Evolutionary conservation across 2,888 invertebrate genomes (phyloP).

Genomic region (Cepaea hortensis): DNA sequence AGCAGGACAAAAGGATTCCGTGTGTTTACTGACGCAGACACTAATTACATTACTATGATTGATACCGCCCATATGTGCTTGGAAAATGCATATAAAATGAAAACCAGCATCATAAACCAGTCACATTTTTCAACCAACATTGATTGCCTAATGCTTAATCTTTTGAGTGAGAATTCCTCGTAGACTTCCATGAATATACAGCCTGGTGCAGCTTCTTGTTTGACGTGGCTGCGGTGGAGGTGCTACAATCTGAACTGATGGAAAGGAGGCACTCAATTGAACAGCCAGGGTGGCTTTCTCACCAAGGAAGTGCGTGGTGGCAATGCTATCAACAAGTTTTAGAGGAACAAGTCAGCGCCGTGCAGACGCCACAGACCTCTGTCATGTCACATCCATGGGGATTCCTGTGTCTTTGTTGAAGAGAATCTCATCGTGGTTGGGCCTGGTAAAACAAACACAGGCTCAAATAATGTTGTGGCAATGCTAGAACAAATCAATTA

Average conservation of each 20-base stretch:
- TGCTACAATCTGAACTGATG: constrained; percentile 13
- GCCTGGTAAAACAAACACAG: constrained; percentile 57
- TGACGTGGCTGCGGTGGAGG: background rate
- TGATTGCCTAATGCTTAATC: background rate
- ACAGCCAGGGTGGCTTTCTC: background rate
- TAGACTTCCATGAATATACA: background rate
- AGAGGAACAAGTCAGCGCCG: constrained; percentile 36
- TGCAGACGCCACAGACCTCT: constrained; percentile 37
- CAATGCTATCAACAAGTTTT: background rate
- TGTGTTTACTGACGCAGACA: no score
- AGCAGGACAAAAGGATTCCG: no score
- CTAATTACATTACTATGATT: no score
- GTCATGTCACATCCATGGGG: constrained; percentile 72
- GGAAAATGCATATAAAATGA: no score
- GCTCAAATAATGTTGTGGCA: background rate
- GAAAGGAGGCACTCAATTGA: background rate
- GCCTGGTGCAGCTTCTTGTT: constrained; percentile 1
- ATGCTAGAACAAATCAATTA: background rate
- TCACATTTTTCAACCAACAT: background rate
- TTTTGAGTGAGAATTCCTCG: background rate
- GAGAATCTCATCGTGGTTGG: constrained; percentile 68
- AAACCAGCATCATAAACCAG: no score
- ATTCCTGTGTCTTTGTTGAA: constrained; percentile 65
- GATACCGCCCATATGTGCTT: no score
- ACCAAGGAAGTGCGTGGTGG: constrained; percentile 16